Evolutionary conservation across 2,797 vertebrate genomes (phyloP).

Genomic region (Hydrolagus colliei): DNA sequence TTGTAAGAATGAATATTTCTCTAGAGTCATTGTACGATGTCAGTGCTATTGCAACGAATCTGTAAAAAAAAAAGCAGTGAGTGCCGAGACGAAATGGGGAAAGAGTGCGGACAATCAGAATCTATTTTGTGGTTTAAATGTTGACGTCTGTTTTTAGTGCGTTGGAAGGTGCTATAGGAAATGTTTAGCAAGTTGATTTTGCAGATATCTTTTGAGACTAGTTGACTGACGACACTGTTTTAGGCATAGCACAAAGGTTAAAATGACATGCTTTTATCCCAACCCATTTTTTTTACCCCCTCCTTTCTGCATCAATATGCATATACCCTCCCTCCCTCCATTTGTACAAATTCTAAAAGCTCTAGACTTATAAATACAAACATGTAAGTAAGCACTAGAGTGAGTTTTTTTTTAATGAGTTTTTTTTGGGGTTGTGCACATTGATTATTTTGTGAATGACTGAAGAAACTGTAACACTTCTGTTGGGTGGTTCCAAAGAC

Average conservation of each 20-base stretch:
- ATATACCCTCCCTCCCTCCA: slow-evolving; percentile 1
- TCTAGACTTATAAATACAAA: slow-evolving; percentile 19
- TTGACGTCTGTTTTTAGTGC: slow-evolving; percentile 89
- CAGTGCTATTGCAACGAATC: slow-evolving; percentile 60
- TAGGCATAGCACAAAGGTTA: slow-evolving; percentile 89
- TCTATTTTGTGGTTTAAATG: slow-evolving; percentile 94
- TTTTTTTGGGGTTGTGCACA: slow-evolving; percentile 6
- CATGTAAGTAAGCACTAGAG: slow-evolving; percentile 26
- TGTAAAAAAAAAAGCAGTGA: slow-evolving; percentile 46
- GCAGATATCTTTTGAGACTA: slow-evolving; percentile 99
- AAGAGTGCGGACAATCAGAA: slow-evolving; percentile 97
- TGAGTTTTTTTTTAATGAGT: slow-evolving; percentile 3
- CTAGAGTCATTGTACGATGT: slow-evolving; percentile 58
- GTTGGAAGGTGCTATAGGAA: slow-evolving; percentile 92
- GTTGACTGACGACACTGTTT: slow-evolving; percentile 94
- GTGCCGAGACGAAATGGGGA: slow-evolving; percentile 82
- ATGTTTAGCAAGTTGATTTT: slow-evolving; percentile 99
- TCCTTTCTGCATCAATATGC: slow-evolving; percentile 13
- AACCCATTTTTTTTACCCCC: slow-evolving; percentile 62
- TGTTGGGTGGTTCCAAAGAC: too few species aligned
- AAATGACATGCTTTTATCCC: slow-evolving; percentile 77
- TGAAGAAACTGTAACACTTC: not conserved
- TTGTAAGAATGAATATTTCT: slow-evolving; percentile 60
- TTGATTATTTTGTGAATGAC: slow-evolving; percentile 25
- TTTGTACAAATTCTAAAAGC: slow-evolving; percentile 7